These are phyloP conservation scores for Microctonus hyperodae DNA, from an alignment of 2,888 invertebrate species.

Conservation along the genomic window DNA sequence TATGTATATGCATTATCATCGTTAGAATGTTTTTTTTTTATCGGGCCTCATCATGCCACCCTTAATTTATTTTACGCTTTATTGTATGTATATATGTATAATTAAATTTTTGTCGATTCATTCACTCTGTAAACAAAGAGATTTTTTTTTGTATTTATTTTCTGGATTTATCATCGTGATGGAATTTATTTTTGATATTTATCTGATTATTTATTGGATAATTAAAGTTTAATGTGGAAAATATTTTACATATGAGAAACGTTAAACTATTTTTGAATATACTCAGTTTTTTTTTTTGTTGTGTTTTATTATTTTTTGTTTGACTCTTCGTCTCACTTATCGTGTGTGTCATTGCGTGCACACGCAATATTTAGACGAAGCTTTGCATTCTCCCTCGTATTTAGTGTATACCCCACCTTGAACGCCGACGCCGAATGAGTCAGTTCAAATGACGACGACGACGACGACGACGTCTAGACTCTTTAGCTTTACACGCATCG, in stretches of 20 bases:
- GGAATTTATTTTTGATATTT: neutral
- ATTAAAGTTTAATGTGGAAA: neutral
- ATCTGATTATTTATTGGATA: neutral
- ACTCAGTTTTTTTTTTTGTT: slow-evolving; percentile 1
- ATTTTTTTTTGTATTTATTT: neutral
- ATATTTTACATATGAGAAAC: neutral
- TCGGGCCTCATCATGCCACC: neutral
- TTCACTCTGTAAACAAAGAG: neutral
- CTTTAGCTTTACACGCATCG: slow-evolving; percentile 39
- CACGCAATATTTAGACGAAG: slow-evolving; percentile 57
- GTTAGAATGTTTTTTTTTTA: neutral
- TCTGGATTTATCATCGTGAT: neutral
- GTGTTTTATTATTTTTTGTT: too few species aligned
- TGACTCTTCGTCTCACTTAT: neutral
- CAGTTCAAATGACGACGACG: slow-evolving; percentile 48
- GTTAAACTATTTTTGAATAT: slow-evolving; percentile 52
- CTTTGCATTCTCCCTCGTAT: slow-evolving; percentile 15
- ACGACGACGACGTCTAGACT: slow-evolving; percentile 43
- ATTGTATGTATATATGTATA: neutral
- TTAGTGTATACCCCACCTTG: slow-evolving; percentile 23
- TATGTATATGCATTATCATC: neutral
- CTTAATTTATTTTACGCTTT: neutral
- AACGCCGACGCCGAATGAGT: slow-evolving; percentile 51
- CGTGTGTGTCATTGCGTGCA: slow-evolving; percentile 55
- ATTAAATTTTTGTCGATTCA: neutral